Conservation (phyloP, 1,140 invertebrate species). For the Scaptomyza pallida region DNA sequence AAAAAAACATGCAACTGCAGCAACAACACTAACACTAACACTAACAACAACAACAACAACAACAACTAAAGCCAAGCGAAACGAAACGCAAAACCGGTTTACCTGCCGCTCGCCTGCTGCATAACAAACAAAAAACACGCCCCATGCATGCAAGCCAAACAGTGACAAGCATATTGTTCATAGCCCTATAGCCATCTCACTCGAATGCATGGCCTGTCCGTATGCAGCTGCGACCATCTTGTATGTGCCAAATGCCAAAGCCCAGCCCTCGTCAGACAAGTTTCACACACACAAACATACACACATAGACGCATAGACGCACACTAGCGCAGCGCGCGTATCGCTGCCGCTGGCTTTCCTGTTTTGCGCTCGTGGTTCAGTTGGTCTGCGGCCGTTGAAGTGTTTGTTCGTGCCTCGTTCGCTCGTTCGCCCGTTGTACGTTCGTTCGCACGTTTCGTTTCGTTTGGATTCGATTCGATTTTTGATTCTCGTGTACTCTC, state of each 20-base stretch:
- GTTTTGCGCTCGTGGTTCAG: constrained; percentile 76
- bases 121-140: constrained; percentile 75
- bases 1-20: constrained; percentile 69
- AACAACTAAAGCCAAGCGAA: constrained; percentile 34
- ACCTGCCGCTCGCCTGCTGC: constrained; percentile 41
- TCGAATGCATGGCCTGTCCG: constrained; percentile 29
- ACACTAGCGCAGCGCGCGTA: constrained; percentile 20
- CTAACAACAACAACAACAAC: constrained; percentile 15
- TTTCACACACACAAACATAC: constrained; percentile 21
- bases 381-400: constrained; percentile 83
- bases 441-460: constrained; percentile 42
- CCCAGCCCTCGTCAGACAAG: constrained; percentile 70
- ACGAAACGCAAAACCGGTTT: constrained; percentile 65
- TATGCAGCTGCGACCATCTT: constrained; percentile 70
- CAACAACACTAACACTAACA: constrained; percentile 28
- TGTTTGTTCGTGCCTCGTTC: constrained; percentile 72
- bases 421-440: constrained; percentile 34
- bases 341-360: constrained; percentile 67
- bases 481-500: constrained; percentile 8
- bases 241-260: constrained; percentile 74
- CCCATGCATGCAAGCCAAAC: constrained; percentile 57
- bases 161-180: constrained; percentile 73
- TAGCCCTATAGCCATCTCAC: constrained; percentile 28
- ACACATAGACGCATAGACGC: background rate
- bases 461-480: too few species aligned